These are phyloP conservation scores for Leptestheria dahalacensis DNA, from an alignment of 1,140 invertebrate genomes.

Conservation along the genomic window DNA sequence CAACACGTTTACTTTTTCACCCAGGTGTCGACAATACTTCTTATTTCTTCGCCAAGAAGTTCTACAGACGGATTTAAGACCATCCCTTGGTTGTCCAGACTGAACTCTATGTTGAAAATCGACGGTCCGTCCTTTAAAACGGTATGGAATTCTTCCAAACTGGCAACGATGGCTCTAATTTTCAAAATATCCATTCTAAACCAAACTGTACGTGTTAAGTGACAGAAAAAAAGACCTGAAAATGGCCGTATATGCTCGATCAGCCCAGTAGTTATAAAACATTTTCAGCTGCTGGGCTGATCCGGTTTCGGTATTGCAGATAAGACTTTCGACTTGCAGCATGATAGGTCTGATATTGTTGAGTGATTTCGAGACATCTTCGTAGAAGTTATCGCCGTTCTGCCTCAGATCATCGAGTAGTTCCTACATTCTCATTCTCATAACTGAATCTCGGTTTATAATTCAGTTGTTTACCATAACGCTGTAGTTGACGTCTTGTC, in stretches of 20 bases:
- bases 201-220: neutral
- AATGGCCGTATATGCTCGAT: neutral
- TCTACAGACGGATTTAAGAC: neutral
- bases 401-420: neutral
- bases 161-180: neutral
- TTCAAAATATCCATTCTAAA: neutral
- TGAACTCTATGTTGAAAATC: neutral
- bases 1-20: neutral
- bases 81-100: neutral
- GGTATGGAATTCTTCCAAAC: neutral
- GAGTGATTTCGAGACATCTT: neutral
- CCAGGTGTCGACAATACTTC: neutral
- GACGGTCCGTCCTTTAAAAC: neutral
- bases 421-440: neutral
- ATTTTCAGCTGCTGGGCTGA: neutral
- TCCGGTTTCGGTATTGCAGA: slow-evolving; percentile 5
- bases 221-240: neutral
- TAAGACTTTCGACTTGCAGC: slow-evolving; percentile 8
- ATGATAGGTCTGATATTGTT: neutral
- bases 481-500: neutral
- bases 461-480: neutral
- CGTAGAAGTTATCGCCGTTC: slow-evolving; percentile 1
- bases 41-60: neutral
- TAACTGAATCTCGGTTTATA: neutral
- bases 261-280: slow-evolving; percentile 4